phyloP scores from a whole-genome alignment of 2,888 invertebrate genomes.

The Mesorhabditis belari region DNA sequence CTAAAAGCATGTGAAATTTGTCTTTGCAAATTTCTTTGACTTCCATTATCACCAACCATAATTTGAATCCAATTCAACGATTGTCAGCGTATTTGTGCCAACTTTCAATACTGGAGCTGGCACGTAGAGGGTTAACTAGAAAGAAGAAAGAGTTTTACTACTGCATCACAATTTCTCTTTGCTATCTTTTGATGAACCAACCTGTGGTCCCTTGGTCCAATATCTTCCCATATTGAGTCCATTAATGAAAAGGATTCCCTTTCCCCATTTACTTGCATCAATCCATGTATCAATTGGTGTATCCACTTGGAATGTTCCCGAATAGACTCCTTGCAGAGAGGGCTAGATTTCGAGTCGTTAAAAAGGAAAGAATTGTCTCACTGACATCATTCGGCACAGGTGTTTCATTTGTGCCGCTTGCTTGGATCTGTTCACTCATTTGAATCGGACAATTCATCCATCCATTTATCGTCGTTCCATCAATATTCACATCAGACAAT shows the following conservation, averaged over 20 bases:
- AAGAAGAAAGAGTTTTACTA: not conserved
- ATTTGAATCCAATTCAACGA: constrained; percentile 27
- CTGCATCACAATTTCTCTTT: not conserved
- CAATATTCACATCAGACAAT: not conserved
- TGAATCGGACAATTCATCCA: not conserved
- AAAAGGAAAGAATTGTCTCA: too few species aligned
- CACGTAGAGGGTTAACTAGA: constrained; percentile 35
- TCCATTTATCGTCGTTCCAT: not conserved
- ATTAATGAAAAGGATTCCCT: constrained; percentile 60
- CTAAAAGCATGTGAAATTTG: not conserved
- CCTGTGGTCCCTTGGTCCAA: constrained; percentile 58
- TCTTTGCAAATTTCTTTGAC: not conserved
- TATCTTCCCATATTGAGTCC: constrained; percentile 61
- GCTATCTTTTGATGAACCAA: not conserved
- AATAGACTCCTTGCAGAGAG: constrained; percentile 18
- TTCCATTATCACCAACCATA: not conserved
- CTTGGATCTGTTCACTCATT: not conserved
- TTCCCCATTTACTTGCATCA: constrained; percentile 41
- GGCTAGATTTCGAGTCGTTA: not conserved
- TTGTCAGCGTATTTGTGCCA: constrained; percentile 23
- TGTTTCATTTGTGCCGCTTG: not conserved
- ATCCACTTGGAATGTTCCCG: constrained; percentile 12
- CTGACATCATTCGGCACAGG: not conserved
- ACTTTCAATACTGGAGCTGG: constrained; percentile 28
- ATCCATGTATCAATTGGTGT: constrained; percentile 36